Evolutionary conservation across 2,888 invertebrate species (phyloP).

Genomic region (Craniophora ligustri): DNA sequence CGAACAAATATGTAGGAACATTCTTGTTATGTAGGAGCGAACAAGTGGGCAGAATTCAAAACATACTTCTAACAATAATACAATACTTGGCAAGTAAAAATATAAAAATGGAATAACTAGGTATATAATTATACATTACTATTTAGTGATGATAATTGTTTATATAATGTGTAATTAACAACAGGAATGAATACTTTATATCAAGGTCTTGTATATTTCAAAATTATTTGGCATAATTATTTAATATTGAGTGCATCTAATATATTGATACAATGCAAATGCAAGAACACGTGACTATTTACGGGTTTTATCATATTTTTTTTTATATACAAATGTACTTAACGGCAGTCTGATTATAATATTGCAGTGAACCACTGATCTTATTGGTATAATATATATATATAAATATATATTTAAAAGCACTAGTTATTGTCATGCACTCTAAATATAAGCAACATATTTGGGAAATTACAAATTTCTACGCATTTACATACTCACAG

Average conservation of each 20-base stretch:
- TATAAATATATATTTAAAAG: slow-evolving; percentile 65
- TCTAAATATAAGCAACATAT: slow-evolving; percentile 63
- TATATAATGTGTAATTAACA: slow-evolving; percentile 41
- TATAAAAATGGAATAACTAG: slow-evolving; percentile 66
- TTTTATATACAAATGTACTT: slow-evolving; percentile 37
- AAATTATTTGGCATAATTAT: slow-evolving; percentile 36
- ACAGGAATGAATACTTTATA: slow-evolving; percentile 58
- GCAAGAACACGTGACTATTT: slow-evolving; percentile 39
- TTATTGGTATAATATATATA: slow-evolving; percentile 61
- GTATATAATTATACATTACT: slow-evolving; percentile 36
- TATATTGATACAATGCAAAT: slow-evolving; percentile 48
- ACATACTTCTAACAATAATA: slow-evolving; percentile 63
- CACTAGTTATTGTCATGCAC: slow-evolving; percentile 87
- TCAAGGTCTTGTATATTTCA: slow-evolving; percentile 43
- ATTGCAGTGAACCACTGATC: slow-evolving; percentile 48
- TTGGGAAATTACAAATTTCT: slow-evolving; percentile 55
- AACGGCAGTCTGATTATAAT: slow-evolving; percentile 54
- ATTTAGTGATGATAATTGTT: slow-evolving; percentile 30
- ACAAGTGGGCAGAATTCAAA: slow-evolving; percentile 68
- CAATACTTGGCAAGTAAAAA: slow-evolving; percentile 77
- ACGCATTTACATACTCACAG: slow-evolving; percentile 57
- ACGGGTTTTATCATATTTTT: slow-evolving; percentile 29
- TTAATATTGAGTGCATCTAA: slow-evolving; percentile 58
- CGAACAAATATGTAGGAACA: slow-evolving; percentile 78
- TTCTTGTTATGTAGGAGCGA: slow-evolving; percentile 71